A percentile compares a stretch with the other conserved stretches of the same genome.
These are phyloP conservation scores for Eubucco bourcierii DNA, from an alignment of 2,113 vertebrate genomes.

Conservation along the genomic window DNA sequence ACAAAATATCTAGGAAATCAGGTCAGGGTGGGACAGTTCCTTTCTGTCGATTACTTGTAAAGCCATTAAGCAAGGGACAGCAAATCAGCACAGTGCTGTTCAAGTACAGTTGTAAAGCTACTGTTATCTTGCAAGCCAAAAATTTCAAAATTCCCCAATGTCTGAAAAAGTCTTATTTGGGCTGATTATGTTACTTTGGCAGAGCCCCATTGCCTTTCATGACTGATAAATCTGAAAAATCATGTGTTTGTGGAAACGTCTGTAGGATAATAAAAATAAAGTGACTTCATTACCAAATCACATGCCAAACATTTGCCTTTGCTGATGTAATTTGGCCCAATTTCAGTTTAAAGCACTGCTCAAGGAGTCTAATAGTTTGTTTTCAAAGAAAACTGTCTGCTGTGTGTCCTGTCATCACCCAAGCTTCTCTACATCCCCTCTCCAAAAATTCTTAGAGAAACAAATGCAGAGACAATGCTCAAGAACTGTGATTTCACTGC, in stretches of 20 bases:
- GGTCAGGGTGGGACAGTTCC: slow-evolving; percentile 52
- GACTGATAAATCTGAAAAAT: slow-evolving; percentile 42
- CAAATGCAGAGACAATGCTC: not conserved
- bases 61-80: not conserved
- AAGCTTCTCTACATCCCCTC: not conserved
- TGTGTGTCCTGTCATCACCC: slow-evolving; percentile 1
- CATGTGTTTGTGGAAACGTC: slow-evolving; percentile 5
- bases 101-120: not conserved
- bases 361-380: not conserved
- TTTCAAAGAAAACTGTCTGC: slow-evolving; percentile 31
- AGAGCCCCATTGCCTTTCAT: not conserved
- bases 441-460: not conserved
- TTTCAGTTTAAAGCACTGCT: slow-evolving; percentile 10
- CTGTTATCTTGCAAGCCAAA: slow-evolving; percentile 18
- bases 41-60: not conserved
- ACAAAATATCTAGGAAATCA: not conserved
- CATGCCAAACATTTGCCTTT: slow-evolving; percentile 48
- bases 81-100: not conserved
- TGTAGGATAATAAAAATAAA: slow-evolving; percentile 44
- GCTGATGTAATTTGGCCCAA: slow-evolving; percentile 36
- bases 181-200: slow-evolving; percentile 33
- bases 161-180: not conserved
- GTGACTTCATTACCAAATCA: slow-evolving; percentile 56
- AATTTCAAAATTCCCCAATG: not conserved
- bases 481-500: not conserved